Conservation (phyloP, 1,140 invertebrate genomes). For the Cydia strobilella region DNA sequence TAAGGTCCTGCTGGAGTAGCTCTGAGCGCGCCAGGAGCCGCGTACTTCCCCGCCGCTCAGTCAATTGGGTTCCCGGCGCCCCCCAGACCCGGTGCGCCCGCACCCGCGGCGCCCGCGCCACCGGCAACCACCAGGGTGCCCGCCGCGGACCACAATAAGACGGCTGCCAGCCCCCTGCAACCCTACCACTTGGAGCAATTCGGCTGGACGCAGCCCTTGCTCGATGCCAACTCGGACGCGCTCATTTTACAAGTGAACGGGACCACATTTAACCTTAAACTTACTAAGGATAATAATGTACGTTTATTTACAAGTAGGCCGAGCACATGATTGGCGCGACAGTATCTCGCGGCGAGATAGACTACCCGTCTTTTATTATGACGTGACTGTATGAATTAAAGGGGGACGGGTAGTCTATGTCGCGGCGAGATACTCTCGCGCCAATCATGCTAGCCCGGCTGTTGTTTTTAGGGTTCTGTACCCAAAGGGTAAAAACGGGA, state of each 20-base stretch:
- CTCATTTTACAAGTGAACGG: constrained; percentile 49
- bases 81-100: background rate
- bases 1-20: background rate
- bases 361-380: no score
- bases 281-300: constrained; percentile 48
- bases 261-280: constrained; percentile 49
- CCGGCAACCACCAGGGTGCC: background rate
- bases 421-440: no score
- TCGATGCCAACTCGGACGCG: constrained; percentile 40
- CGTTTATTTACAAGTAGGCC: constrained; percentile 40
- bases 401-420: no score
- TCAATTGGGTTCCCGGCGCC: background rate
- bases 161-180: constrained; percentile 31
- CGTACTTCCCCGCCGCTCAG: background rate
- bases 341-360: no score
- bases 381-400: no score
- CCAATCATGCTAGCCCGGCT: no score
- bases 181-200: constrained; percentile 48
- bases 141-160: background rate
- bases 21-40: background rate
- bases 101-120: background rate
- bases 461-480: no score
- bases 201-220: constrained; percentile 45
- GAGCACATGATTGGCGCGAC: no score
- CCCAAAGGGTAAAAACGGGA: no score